Evolutionary conservation across 2,113 vertebrate genomes (phyloP).

Genomic region (Bothrops jararaca): DNA sequence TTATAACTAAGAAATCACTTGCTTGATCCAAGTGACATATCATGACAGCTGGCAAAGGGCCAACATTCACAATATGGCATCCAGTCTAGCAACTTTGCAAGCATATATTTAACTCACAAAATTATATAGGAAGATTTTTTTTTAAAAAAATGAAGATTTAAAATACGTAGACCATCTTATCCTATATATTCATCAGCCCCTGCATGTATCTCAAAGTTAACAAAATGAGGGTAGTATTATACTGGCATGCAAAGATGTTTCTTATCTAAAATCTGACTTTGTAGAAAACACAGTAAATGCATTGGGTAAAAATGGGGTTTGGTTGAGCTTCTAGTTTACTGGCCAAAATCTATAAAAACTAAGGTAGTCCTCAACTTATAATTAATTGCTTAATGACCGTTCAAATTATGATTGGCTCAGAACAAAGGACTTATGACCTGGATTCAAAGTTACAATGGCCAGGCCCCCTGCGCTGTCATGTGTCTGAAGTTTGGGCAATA

Average conservation of each 20-base stretch:
- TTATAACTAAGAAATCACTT: background rate
- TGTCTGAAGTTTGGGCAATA: no score
- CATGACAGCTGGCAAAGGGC: background rate
- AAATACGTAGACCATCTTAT: background rate
- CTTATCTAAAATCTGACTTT: background rate
- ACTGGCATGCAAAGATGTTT: background rate
- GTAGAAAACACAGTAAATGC: background rate
- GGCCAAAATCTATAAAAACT: background rate
- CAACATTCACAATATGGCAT: background rate
- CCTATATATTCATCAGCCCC: background rate
- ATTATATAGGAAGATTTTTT: background rate
- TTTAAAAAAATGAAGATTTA: background rate
- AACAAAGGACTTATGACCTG: no score
- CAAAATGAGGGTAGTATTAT: background rate
- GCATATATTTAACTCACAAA: background rate
- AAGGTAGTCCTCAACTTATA: no score
- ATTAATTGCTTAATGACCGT: no score
- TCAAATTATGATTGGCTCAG: no score
- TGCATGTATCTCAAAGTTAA: background rate
- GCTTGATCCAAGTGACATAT: background rate
- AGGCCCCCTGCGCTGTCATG: no score
- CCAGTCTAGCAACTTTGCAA: background rate
- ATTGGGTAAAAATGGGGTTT: background rate
- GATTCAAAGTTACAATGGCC: no score
- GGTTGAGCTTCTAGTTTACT: background rate